phyloP scores from a whole-genome alignment of 2,113 vertebrate genomes.

The Neolamprologus brichardi region DNA sequence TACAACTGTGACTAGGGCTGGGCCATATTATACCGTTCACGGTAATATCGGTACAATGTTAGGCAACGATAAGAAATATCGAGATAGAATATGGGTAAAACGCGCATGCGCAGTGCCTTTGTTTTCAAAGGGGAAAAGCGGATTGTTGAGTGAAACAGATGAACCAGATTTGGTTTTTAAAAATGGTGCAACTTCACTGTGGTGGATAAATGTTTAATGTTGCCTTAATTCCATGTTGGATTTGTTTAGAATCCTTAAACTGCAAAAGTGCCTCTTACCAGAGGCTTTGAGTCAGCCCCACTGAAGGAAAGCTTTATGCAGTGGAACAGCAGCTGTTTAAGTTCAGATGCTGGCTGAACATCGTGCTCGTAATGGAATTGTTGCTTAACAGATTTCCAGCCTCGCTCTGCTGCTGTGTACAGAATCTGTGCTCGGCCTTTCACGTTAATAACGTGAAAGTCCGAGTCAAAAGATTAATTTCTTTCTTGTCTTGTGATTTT shows the following conservation, averaged over 20 bases:
- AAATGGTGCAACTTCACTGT: neutral
- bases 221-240: neutral
- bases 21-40: rapidly evolving
- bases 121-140: neutral
- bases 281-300: neutral
- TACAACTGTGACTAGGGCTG: neutral
- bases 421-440: rapidly evolving
- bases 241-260: neutral
- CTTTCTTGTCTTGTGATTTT: neutral
- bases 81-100: neutral
- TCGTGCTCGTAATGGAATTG: neutral
- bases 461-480: neutral
- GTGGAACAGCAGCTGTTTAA: neutral
- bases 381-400: neutral
- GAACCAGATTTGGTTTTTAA: neutral
- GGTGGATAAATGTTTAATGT: neutral
- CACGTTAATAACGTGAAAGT: rapidly evolving
- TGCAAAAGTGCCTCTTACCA: rapidly evolving
- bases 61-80: neutral
- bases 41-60: neutral
- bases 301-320: neutral
- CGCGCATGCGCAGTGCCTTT: rapidly evolving
- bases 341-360: neutral
- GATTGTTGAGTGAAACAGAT: rapidly evolving
- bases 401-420: neutral